These are phyloP conservation scores for Bombus terrestris DNA, from an alignment of 1,140 invertebrate species.

Conservation along the genomic window DNA sequence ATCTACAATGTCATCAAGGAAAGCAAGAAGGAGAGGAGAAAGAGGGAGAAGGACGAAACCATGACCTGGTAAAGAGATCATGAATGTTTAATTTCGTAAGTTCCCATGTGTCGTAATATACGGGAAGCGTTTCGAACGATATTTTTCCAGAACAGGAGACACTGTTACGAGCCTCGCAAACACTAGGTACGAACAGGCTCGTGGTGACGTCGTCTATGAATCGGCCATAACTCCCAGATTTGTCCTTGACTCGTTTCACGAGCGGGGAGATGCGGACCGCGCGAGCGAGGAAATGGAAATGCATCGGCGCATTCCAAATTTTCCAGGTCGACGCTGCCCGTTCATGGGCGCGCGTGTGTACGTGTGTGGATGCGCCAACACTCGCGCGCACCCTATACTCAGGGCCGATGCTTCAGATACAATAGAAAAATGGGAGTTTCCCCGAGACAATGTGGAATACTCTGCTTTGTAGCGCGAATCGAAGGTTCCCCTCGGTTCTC, in stretches of 20 bases:
- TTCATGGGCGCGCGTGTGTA: too few relatives aligned
- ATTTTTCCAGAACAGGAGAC: neutral
- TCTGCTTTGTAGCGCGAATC: conserved; percentile 36
- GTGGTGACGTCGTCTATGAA: neutral
- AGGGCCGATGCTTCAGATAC: conserved; percentile 36
- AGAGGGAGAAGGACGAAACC: too few relatives aligned
- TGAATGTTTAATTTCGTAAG: neutral
- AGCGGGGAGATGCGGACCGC: neutral
- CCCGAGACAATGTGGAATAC: conserved; percentile 50
- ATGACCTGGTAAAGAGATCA: neutral
- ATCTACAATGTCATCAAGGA: neutral
- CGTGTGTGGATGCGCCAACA: too few relatives aligned
- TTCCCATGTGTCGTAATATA: neutral
- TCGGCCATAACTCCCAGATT: conserved; percentile 11
- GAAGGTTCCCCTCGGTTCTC: conserved; percentile 24
- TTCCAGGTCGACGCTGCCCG: conserved; percentile 15
- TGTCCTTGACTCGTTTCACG: conserved; percentile 23
- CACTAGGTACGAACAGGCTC: neutral
- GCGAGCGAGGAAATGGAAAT: conserved; percentile 7
- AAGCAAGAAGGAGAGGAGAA: too few relatives aligned
- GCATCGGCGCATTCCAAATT: conserved; percentile 31
- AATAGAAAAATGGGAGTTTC: conserved; percentile 49
- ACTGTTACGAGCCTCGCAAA: neutral
- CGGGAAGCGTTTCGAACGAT: neutral
- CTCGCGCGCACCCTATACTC: neutral